These are phyloP conservation scores for Alcedo quadribrachys DNA, from an alignment of 2,797 vertebrate genomes.

Conservation along the genomic window DNA sequence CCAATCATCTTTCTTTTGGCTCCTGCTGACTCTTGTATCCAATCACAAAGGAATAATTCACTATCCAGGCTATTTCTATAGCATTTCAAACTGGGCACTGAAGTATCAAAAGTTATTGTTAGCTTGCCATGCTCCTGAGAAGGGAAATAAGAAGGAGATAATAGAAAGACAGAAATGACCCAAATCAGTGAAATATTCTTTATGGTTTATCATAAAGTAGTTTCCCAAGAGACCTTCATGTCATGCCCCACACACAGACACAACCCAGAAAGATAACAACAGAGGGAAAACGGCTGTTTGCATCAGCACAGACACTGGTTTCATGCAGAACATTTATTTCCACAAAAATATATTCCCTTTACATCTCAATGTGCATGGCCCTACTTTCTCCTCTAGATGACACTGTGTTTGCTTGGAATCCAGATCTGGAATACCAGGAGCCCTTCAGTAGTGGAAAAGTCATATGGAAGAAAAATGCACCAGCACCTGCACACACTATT, in stretches of 20 bases:
- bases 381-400: slow-evolving; percentile 65
- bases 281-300: neutral
- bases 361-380: neutral
- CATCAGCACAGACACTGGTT: neutral
- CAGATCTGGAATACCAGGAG: neutral
- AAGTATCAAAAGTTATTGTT: slow-evolving; percentile 60
- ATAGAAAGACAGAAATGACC: slow-evolving; percentile 49
- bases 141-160: slow-evolving; percentile 52
- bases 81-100: slow-evolving; percentile 68
- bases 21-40: slow-evolving; percentile 55
- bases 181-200: slow-evolving; percentile 51
- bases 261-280: neutral
- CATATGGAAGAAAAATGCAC: slow-evolving; percentile 41
- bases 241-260: neutral
- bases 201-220: slow-evolving; percentile 54
- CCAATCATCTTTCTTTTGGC: slow-evolving; percentile 50
- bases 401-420: slow-evolving; percentile 65
- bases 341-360: neutral
- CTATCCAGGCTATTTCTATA: slow-evolving; percentile 69
- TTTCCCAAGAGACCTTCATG: slow-evolving; percentile 43
- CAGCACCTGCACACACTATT: slow-evolving; percentile 25
- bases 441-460: slow-evolving; percentile 35
- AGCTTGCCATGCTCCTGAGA: slow-evolving; percentile 52
- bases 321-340: neutral
- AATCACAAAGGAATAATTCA: slow-evolving; percentile 67